Base-by-base conservation (phyloP, 2,113 vertebrate species). In the Poecile atricapillus region DNA sequence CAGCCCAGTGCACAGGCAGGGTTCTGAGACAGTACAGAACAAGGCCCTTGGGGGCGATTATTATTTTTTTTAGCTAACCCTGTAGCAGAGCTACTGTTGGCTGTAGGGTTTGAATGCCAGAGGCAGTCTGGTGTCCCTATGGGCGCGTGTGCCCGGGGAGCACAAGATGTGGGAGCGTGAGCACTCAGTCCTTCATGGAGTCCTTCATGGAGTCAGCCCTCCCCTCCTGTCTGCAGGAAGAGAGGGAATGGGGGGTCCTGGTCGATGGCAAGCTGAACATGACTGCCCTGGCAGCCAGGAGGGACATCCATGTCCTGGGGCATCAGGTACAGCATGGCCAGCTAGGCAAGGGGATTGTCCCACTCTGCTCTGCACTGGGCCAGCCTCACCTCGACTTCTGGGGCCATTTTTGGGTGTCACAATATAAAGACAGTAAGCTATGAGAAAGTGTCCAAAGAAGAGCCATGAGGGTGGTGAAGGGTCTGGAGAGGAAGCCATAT, bases 101-200 rank as follows among this genome's bases (percentile, higher is more conserved):
- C 30, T 60, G 5, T 20, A 33, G 35, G 50, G 52, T 75, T 59
- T 22, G 73, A 25, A 30, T 47, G 56, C 28, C 31, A 10, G 7
- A 28, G 33, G 21, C 89, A 43, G 37, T 3, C 19, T 41, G 63
- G 21, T 64, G 74, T 63, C 25, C 47, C 16, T 58, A 0, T 7
- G 22, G 35, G 7, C 58, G 4, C 3, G 1, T 14, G 30, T 41
- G 24, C 30, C 33, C 0, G 0, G 8, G 28, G 19, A 87, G 33
- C 1, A 0, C 3, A 7, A 9, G 31, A 4, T 37, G 33, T 27
- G 35, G 25, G 35, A 49, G 15, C 1, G 0, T 2, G 8, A 24
- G 62, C 30, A 1, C 20, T 9, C 5, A 39, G 41, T 23, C 41
- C 63, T 6, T 20, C 13, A 18, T 11, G 41, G 41, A 39, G 41